phyloP scores from a whole-genome alignment of 2,797 vertebrate genomes.

The Eremophila alpestris region DNA sequence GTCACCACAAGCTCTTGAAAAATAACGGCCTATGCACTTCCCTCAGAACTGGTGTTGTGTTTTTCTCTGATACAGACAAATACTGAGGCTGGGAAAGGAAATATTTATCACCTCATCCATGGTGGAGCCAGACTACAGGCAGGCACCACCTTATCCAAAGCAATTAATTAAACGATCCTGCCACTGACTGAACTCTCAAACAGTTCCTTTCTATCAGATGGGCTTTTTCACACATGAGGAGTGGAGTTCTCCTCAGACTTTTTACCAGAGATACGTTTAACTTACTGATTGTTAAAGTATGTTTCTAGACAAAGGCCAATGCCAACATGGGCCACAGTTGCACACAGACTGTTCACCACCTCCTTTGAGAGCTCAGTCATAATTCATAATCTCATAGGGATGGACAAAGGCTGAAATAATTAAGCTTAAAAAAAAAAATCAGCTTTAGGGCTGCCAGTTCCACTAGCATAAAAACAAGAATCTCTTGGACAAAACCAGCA shows the following conservation, averaged over 20 bases:
- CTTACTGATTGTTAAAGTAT: neutral
- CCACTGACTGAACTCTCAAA: neutral
- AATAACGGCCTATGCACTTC: neutral
- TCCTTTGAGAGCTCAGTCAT: neutral
- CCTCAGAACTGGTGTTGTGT: neutral
- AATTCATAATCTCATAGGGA: neutral
- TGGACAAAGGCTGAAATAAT: neutral
- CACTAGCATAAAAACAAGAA: neutral
- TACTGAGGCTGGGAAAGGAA: neutral
- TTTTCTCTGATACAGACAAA: neutral
- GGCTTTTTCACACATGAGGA: neutral
- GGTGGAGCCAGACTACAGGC: neutral
- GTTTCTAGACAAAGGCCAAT: neutral
- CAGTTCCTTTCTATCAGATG: neutral
- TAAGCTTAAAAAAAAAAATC: neutral
- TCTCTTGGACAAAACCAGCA: neutral
- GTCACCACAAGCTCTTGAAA: neutral
- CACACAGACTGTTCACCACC: neutral
- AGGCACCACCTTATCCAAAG: neutral
- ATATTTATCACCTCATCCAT: neutral
- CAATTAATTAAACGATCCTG: neutral
- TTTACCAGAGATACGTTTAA: neutral
- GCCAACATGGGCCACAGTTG: neutral
- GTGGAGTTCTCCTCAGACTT: neutral
- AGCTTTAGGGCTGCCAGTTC: neutral